phyloP scores from a whole-genome alignment of 2,113 vertebrate species.

The Pardalotus punctatus region DNA sequence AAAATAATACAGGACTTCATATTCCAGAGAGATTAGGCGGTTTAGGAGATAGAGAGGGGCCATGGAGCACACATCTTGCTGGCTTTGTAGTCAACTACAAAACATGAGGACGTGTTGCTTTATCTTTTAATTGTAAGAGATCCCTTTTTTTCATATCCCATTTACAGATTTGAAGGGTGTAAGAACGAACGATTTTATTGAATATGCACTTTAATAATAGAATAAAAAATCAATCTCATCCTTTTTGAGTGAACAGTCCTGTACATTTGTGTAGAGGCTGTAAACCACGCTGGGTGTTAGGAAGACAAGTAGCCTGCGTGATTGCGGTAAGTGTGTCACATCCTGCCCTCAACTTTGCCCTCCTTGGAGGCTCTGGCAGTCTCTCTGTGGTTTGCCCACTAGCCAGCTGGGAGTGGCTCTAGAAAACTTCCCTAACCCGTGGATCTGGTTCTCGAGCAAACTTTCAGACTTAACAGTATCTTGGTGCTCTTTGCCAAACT shows the following conservation, averaged over 20 bases:
- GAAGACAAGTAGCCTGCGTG: conserved; percentile 2
- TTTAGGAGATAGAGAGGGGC: background rate
- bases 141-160: background rate
- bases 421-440: conserved; percentile 63
- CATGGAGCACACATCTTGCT: background rate
- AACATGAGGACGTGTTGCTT: background rate
- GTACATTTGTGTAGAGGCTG: background rate
- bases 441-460: conserved; percentile 61
- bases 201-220: background rate
- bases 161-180: background rate
- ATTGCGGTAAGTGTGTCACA: conserved; percentile 60
- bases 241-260: background rate
- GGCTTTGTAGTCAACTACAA: background rate
- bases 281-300: background rate
- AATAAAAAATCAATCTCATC: background rate
- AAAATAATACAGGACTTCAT: background rate
- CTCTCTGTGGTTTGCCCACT: conserved; percentile 46
- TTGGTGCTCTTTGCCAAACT: conserved; percentile 17
- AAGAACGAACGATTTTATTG: accelerated
- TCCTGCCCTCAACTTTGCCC: conserved; percentile 65
- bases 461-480: conserved; percentile 55
- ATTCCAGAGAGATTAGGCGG: background rate
- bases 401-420: conserved; percentile 57
- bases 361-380: conserved; percentile 60
- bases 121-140: background rate